Base-by-base conservation (phyloP, 2,888 invertebrate species). In the Pristionchus mayeri region DNA sequence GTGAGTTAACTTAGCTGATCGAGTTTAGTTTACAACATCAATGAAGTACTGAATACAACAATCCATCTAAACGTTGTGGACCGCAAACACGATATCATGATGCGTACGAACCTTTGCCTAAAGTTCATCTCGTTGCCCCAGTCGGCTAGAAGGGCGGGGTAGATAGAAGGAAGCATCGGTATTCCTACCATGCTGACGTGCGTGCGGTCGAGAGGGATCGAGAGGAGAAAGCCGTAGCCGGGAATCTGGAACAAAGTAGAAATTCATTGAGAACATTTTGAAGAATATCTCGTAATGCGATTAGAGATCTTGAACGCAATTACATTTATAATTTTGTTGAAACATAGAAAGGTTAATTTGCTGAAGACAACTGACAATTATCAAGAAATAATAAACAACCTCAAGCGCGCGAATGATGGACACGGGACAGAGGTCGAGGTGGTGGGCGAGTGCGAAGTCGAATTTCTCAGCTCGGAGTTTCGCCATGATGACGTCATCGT, bases 371-470 rank as follows among this genome's bases (percentile, higher is more conserved):
- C 60, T 34, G 6, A 13, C 7, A 18, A 37, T 24, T 40, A 21
- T 40, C 0, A 21, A 13, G 13, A 27, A 27, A 75, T 27, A 44
- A 18, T 34, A 6, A 1, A 60, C 81, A 60, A 81, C 81, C 44
- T 40, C 81, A 4, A 44, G 24, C 13, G 63, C 63, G 30, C 67
- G 82, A 30, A 82, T 67, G 13, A 82, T 16, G 9, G 27, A n/a
- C 18, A 82, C 50, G 0, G 63, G 48, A 37, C 82, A 82, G 6
- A 50, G 16, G 34, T 82, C 82, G 21, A 67, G 30, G 16, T 82
- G 82, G 11, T 82, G 82, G 18, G 27, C 24, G 2, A 82, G 44
- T 34, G 82, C 82, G 34, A 82, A 44, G n/a, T 82, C 67, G 67
- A 82, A 82, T 24, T 82, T 82, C 50, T 82, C 82, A 6, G n/a